A percentile compares a stretch with the other conserved stretches of the same genome.
Evolutionary conservation across 2,888 invertebrate genomes (phyloP).

Genomic region (Harpalus rubripes): DNA sequence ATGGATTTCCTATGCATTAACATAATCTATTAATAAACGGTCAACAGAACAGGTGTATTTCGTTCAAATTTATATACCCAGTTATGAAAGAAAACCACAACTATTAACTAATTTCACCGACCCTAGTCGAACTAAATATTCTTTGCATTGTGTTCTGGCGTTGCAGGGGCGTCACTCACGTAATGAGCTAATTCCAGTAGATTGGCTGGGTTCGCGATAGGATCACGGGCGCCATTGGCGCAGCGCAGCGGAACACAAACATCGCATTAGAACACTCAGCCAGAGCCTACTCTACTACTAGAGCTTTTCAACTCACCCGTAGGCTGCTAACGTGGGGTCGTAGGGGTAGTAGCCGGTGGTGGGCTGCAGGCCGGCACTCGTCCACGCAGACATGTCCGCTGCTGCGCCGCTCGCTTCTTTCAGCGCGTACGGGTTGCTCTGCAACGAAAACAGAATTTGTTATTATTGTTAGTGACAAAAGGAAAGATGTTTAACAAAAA

Average conservation of each 20-base stretch:
- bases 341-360: constrained; percentile 96
- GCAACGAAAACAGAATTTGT: constrained; percentile 76
- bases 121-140: no score
- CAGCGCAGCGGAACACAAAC: constrained; percentile 48
- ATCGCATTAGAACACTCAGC: constrained; percentile 50
- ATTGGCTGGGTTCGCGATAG: constrained; percentile 64
- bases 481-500: no score
- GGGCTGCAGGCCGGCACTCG: constrained; percentile 93
- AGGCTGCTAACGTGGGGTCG: constrained; percentile 94
- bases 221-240: constrained; percentile 45
- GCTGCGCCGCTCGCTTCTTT: constrained; percentile 89
- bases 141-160: no score
- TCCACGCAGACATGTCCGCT: constrained; percentile 95
- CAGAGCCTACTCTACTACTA: no score
- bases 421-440: constrained; percentile 94
- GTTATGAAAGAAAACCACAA: no score
- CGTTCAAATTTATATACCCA: no score
- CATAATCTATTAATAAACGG: no score
- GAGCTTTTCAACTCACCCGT: constrained; percentile 87
- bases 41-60: no score
- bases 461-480: no score
- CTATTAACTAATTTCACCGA: no score
- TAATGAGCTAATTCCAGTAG: constrained; percentile 67
- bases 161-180: no score
- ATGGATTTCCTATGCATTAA: no score